Conservation (phyloP, 1,140 invertebrate species). For the Physella acuta region DNA sequence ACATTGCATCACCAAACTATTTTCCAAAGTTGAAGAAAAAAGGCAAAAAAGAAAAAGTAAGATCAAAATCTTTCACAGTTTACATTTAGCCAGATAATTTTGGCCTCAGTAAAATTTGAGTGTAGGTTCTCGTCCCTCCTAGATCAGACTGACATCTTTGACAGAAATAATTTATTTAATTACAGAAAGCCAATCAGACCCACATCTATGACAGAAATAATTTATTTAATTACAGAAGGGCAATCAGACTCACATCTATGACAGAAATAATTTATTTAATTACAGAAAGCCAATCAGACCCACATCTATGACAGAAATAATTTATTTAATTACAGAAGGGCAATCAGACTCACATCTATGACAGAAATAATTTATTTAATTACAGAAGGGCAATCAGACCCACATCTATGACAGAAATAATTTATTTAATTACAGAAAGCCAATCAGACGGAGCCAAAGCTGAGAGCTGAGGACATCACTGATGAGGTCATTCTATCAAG, state of each 20-base stretch:
- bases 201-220: too few relatives aligned
- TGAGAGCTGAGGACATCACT: slow-evolving; percentile 38
- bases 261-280: neutral
- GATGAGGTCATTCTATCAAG: slow-evolving; percentile 44
- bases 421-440: neutral
- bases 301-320: neutral
- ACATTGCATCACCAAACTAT: slow-evolving; percentile 37
- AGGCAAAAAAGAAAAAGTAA: slow-evolving; percentile 33
- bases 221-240: too few relatives aligned
- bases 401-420: neutral
- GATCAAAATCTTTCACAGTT: too few relatives aligned
- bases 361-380: neutral
- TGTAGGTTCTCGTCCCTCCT: too few relatives aligned
- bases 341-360: neutral
- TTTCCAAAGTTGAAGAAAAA: slow-evolving; percentile 41
- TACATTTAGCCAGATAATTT: neutral
- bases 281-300: neutral
- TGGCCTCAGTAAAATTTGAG: too few relatives aligned
- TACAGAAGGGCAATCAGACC: neutral
- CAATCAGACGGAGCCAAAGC: neutral
- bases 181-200: too few relatives aligned
- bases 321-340: neutral
- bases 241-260: neutral
- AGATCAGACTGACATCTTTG: too few relatives aligned
- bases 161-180: too few relatives aligned